These are phyloP conservation scores for Ornithoptera priamus DNA, from an alignment of 2,888 invertebrate genomes.

Conservation along the genomic window DNA sequence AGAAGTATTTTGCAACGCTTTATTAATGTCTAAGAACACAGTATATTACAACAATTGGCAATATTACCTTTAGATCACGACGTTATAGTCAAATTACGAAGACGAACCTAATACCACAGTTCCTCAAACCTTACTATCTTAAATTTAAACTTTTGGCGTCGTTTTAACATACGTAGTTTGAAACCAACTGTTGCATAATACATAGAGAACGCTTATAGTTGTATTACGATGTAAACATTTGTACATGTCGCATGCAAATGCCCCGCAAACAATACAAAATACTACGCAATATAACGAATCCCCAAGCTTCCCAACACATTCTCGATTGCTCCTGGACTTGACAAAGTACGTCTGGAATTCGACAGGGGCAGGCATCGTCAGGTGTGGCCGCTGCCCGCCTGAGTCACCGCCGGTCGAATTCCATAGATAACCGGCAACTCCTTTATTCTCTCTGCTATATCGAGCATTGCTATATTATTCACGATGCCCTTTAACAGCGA, in stretches of 20 bases:
- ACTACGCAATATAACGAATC: conserved; percentile 4
- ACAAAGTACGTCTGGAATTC: conserved; percentile 57
- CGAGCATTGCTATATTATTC: conserved; percentile 60
- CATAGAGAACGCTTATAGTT: background rate
- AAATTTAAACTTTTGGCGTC: background rate
- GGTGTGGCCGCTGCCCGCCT: conserved; percentile 69
- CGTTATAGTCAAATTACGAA: background rate
- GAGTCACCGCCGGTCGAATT: conserved; percentile 70
- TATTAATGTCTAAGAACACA: background rate
- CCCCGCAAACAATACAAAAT: background rate
- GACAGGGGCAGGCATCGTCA: conserved; percentile 66
- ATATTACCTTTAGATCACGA: background rate
- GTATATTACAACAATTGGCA: background rate
- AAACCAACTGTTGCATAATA: background rate
- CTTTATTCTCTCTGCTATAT: conserved; percentile 56
- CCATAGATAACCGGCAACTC: conserved; percentile 71
- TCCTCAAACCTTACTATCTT: background rate
- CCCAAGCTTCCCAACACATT: conserved; percentile 13
- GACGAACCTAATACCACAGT: background rate
- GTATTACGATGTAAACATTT: background rate
- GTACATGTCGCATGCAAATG: background rate
- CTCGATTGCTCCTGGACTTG: conserved; percentile 36
- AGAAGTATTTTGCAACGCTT: no score
- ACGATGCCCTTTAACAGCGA: conserved; percentile 65
- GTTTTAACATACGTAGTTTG: background rate